Evolutionary conservation across 2,113 vertebrate species (phyloP).

Genomic region (Serinus canaria): DNA sequence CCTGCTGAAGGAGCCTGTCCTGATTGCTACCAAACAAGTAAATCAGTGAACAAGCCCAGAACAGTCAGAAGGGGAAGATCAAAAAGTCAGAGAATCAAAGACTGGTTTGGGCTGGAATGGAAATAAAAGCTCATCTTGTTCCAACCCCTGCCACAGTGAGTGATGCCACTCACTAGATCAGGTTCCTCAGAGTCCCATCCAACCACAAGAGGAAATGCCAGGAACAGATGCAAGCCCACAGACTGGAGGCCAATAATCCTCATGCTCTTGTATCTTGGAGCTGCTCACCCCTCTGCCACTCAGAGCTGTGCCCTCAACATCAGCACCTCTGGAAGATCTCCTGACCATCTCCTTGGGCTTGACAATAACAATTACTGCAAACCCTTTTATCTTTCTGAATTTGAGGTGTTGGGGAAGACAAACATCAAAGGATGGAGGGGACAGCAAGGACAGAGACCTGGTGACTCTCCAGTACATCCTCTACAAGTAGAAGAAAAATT

Average conservation of each 20-base stretch:
- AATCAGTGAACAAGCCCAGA: not conserved
- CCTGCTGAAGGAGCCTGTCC: not conserved
- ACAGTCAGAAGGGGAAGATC: not conserved
- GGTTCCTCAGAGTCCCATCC: not conserved
- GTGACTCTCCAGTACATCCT: not conserved
- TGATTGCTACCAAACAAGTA: not conserved
- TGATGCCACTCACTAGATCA: not conserved
- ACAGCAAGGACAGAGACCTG: not conserved
- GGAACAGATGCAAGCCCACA: not conserved
- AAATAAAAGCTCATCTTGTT: not conserved
- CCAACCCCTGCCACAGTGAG: not conserved
- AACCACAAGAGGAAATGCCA: not conserved
- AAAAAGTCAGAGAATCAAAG: not conserved
- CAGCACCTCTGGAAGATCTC: not conserved
- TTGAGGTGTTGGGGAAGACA: not conserved
- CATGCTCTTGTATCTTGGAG: not conserved
- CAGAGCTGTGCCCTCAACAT: not conserved
- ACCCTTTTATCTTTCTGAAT: not conserved
- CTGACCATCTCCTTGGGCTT: not conserved
- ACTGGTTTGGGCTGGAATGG: not conserved
- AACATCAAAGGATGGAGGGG: not conserved
- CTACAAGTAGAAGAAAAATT: not conserved
- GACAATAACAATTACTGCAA: not conserved
- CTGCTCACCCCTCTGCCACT: not conserved
- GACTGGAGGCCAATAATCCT: not conserved